A percentile compares a stretch with the other conserved stretches of the same genome.
phyloP scores from a whole-genome alignment of 2,888 invertebrate genomes.

The Lasioglossum figueresi region DNA sequence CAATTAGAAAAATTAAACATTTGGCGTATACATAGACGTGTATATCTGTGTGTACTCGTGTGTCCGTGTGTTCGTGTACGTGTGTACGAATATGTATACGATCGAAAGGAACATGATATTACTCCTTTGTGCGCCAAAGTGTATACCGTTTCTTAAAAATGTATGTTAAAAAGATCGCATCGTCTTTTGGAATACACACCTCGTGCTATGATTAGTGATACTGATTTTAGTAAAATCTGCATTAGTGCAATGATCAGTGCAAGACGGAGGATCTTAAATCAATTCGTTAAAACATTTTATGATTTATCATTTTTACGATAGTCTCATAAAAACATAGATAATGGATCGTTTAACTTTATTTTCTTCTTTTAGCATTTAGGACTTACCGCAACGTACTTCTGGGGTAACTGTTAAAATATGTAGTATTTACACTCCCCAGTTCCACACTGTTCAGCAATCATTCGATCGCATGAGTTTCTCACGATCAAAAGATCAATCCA shows the following conservation, averaged over 20 bases:
- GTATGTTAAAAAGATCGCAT: constrained; percentile 30
- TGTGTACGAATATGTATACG: constrained; percentile 34
- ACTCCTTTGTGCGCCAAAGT: constrained; percentile 67
- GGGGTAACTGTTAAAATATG: constrained; percentile 10
- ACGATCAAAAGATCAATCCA: not conserved
- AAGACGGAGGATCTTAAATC: not conserved
- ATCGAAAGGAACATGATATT: constrained; percentile 58
- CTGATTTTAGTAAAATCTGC: constrained; percentile 27
- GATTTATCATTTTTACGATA: not conserved
- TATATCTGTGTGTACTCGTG: not conserved
- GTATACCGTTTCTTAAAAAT: constrained; percentile 32
- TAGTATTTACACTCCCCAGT: constrained; percentile 12
- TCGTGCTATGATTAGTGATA: constrained; percentile 62
- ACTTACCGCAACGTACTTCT: not conserved
- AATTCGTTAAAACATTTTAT: not conserved
- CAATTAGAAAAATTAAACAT: constrained; percentile 62
- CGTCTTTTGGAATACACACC: constrained; percentile 55
- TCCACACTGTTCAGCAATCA: not conserved
- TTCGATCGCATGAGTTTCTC: not conserved
- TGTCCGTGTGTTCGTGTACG: not conserved
- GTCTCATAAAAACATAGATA: not conserved
- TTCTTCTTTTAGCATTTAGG: not conserved
- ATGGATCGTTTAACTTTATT: not conserved
- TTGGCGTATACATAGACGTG: constrained; percentile 18
- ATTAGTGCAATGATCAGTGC: not conserved